Evolutionary conservation across 2,113 vertebrate genomes (phyloP).

Genomic region (Excalfactoria chinensis): DNA sequence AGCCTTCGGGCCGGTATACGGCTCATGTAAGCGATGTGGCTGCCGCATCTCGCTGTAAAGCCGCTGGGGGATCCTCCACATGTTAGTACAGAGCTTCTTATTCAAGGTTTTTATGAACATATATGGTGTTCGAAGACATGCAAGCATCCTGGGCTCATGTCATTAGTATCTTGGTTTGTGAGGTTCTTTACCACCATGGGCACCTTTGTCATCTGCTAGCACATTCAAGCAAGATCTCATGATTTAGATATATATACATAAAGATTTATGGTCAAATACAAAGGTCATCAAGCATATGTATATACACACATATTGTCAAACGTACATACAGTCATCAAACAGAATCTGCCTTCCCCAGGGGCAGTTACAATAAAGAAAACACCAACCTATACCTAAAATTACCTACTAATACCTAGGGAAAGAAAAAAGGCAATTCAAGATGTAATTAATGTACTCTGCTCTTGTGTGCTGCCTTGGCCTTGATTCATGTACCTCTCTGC

Average conservation of each 20-base stretch:
- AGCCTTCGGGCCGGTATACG: no score
- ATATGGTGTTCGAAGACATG: neutral
- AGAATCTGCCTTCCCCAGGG: neutral
- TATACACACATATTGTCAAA: no score
- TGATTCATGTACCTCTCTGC: rapidly evolving
- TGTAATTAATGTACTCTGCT: neutral
- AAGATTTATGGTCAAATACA: no score
- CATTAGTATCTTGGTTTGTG: neutral
- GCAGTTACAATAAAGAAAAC: neutral
- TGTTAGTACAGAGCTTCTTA: no score
- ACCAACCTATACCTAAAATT: neutral
- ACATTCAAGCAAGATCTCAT: neutral
- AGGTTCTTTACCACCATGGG: neutral
- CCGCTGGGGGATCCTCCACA: neutral
- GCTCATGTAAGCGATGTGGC: neutral
- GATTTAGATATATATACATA: no score
- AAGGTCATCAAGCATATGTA: no score
- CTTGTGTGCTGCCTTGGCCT: neutral
- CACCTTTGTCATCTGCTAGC: neutral
- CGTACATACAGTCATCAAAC: neutral
- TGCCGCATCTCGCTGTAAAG: neutral
- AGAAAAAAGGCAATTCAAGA: neutral
- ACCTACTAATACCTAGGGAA: neutral
- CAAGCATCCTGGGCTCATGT: neutral
- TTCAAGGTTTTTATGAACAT: no score